Conservation (phyloP, 2,888 invertebrate species). For the Hyposoter dolosus region DNA sequence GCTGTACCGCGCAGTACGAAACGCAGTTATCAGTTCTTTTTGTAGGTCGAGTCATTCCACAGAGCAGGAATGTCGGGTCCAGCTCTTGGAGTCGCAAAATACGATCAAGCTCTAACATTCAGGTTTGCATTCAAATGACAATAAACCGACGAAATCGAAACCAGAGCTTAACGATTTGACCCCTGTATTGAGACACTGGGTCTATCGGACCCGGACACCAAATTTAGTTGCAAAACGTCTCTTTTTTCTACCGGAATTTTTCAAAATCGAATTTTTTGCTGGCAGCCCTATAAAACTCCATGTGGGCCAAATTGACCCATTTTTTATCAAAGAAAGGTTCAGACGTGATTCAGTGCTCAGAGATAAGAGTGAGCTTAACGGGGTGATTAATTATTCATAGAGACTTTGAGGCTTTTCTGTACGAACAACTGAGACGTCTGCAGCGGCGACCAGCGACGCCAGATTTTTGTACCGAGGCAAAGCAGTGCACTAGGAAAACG, state of each 20-base stretch:
- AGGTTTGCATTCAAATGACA: slow-evolving; percentile 72
- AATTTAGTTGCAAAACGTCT: too few relatives aligned
- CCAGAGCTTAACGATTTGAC: not conserved
- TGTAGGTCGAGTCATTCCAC: slow-evolving; percentile 82
- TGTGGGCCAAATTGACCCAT: too few relatives aligned
- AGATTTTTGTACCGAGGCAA: slow-evolving; percentile 89
- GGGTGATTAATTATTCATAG: slow-evolving; percentile 18
- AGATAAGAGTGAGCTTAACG: not conserved
- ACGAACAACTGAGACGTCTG: slow-evolving; percentile 92
- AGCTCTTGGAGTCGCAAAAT: slow-evolving; percentile 81
- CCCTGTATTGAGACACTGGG: too few relatives aligned
- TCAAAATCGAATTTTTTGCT: too few relatives aligned
- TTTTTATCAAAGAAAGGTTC: too few relatives aligned
- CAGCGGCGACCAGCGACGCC: slow-evolving; percentile 87
- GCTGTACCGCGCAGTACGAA: not conserved
- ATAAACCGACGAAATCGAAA: not conserved
- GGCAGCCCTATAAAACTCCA: too few relatives aligned
- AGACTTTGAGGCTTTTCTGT: slow-evolving; percentile 93
- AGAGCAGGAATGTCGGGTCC: slow-evolving; percentile 83
- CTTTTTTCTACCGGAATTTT: not conserved
- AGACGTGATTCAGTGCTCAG: too few relatives aligned
- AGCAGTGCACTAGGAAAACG: slow-evolving; percentile 94
- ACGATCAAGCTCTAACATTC: slow-evolving; percentile 82
- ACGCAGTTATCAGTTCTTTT: not conserved
- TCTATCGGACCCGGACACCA: too few relatives aligned